Conservation (phyloP, 2,888 invertebrate species). For the Arrhopalites spinosus region DNA sequence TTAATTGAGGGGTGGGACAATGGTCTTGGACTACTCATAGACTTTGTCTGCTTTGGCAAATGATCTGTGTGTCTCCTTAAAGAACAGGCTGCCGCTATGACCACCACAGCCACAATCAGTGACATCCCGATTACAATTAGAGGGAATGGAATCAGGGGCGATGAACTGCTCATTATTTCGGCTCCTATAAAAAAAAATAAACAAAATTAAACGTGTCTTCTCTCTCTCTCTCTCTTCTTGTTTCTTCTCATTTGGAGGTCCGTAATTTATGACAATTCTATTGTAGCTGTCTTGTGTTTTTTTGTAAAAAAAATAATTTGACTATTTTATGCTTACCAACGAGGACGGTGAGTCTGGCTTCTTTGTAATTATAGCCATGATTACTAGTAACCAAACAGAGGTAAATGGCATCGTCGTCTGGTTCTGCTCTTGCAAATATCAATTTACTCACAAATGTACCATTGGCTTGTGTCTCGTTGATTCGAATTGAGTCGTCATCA, state of each 20-base stretch:
- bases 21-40: slow-evolving; percentile 45
- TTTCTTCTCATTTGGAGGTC: neutral
- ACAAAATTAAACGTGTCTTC: too few relatives aligned
- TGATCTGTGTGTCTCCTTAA: slow-evolving; percentile 48
- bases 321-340: slow-evolving; percentile 40
- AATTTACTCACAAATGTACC: slow-evolving; percentile 54
- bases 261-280: neutral
- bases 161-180: slow-evolving; percentile 49
- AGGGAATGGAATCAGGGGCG: slow-evolving; percentile 48
- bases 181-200: slow-evolving; percentile 43
- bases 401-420: slow-evolving; percentile 52
- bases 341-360: slow-evolving; percentile 52
- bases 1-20: slow-evolving; percentile 49
- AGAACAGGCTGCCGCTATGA: slow-evolving; percentile 50
- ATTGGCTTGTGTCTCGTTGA: slow-evolving; percentile 54
- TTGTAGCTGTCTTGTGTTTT: neutral
- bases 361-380: slow-evolving; percentile 53
- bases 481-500: slow-evolving; percentile 53
- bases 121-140: slow-evolving; percentile 52
- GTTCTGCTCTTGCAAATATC: slow-evolving; percentile 49
- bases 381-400: slow-evolving; percentile 54
- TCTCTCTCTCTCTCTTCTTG: neutral
- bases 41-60: slow-evolving; percentile 38
- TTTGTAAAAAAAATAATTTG: neutral
- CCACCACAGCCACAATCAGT: slow-evolving; percentile 49